A percentile compares a stretch with the other conserved stretches of the same genome.
Conservation (phyloP, 2,888 invertebrate genomes). For the Callimorpha dominula region DNA sequence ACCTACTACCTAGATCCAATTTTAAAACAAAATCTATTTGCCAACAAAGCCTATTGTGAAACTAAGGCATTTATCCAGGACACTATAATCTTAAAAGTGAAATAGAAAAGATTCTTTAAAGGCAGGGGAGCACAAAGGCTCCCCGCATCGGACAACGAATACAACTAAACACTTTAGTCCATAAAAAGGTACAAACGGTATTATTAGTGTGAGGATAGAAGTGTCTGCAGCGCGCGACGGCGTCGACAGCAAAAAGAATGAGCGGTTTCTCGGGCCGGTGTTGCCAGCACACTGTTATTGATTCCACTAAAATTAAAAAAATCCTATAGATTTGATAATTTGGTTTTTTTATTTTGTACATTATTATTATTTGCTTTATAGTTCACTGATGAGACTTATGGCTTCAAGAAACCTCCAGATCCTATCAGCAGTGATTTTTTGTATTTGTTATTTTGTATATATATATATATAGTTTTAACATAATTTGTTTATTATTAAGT, state of each 20-base stretch:
- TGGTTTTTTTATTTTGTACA: no score
- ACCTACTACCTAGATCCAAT: no score
- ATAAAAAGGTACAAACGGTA: slow-evolving; percentile 81
- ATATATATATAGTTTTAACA: background rate
- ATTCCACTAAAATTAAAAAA: background rate
- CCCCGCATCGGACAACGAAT: slow-evolving; percentile 78
- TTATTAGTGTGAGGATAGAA: slow-evolving; percentile 81
- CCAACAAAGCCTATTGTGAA: slow-evolving; percentile 39
- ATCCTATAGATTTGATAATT: no score
- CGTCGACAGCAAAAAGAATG: slow-evolving; percentile 75
- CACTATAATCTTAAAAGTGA: slow-evolving; percentile 58
- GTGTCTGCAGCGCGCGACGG: slow-evolving; percentile 77
- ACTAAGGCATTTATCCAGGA: slow-evolving; percentile 40
- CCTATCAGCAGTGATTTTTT: no score
- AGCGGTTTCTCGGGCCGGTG: slow-evolving; percentile 50
- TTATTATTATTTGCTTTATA: no score
- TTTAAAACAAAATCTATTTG: slow-evolving; percentile 4
- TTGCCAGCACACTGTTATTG: background rate
- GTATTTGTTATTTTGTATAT: background rate
- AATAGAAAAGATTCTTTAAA: slow-evolving; percentile 67
- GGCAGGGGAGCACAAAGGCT: slow-evolving; percentile 67
- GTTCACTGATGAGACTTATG: no score
- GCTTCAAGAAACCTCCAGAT: no score
- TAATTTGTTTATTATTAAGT: background rate
- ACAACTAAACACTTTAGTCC: slow-evolving; percentile 84